Base-by-base conservation (phyloP, 2,797 vertebrate genomes). In the Cheirogaleus major region DNA sequence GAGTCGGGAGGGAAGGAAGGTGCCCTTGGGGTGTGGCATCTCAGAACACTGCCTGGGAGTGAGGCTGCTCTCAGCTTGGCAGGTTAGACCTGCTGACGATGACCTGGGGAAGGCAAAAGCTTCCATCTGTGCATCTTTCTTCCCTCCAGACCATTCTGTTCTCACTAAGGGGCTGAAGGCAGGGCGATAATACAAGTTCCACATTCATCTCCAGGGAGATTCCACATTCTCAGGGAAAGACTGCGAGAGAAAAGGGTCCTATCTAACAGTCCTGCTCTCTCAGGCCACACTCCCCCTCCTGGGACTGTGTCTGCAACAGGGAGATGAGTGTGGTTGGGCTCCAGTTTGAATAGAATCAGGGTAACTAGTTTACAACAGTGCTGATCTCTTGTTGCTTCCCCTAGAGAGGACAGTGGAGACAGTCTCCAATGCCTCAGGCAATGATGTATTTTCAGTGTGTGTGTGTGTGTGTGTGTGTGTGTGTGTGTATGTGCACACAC, bases 161-260 rank as follows among this genome's bases (percentile, higher is more conserved):
- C 57, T 76, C n/a, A 88, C 27, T 48, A 59, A 78, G 23, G n/a
- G 15, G 61, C 15, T 38, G 43, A 92, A 92, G 61, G 27, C 35
- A 41, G 72, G 63, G 20, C 43, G 11, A 59, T 2, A 38, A 70
- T 43, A 70, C 59, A 82, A 75, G 35, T 35, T 45, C 41, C 5
- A 11, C 30, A 61, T 7, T 38, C 48, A 50, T 52, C 32, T 89
- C 85, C 43, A 70, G 57, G 63, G 38, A 82, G 61, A 65, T n/a
- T 52, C 61, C 63, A 72, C 30, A 13, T 41, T 81, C 25, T 84
- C 59, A 65, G 32, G n/a, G 25, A 20, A 73, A 76, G 43, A 59
- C 5, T 25, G 25, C 27, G 59, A 27, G 18, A n/a, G 10, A 88
- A 78, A 92, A 57, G 63, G 7, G 12, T 59, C 48, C 43, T 73